phyloP scores from a whole-genome alignment of 2,888 invertebrate genomes.

The Philonicus albiceps region DNA sequence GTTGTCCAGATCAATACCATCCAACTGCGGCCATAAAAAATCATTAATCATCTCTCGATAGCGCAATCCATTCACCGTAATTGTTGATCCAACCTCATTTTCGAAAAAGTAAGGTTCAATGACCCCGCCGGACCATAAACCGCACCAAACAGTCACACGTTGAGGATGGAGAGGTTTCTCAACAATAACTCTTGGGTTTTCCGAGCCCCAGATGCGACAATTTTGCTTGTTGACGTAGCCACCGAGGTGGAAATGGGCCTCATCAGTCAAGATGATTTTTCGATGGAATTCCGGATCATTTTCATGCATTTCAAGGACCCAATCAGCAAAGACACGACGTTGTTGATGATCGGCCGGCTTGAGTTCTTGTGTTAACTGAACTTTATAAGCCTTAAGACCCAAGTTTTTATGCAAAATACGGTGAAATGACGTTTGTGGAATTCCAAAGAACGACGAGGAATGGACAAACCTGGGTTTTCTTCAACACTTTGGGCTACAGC shows the following conservation, averaged over 20 bases:
- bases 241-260: not conserved
- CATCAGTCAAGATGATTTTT: not conserved
- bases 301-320: not conserved
- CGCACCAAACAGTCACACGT: conserved; percentile 10
- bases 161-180: not conserved
- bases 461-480: no score
- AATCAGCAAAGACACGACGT: not conserved
- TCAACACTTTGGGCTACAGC: no score
- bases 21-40: no score
- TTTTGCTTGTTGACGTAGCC: not conserved
- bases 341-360: not conserved
- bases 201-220: not conserved
- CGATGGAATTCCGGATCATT: not conserved
- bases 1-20: not conserved
- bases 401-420: no score
- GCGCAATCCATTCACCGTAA: conserved; percentile 27
- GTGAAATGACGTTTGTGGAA: no score
- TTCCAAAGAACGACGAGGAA: no score
- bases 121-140: conserved; percentile 18
- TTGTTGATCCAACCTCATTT: not conserved
- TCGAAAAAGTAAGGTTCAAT: conserved; percentile 27
- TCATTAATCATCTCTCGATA: no score
- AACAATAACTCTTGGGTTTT: not conserved
- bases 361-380: not conserved
- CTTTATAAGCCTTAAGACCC: no score